phyloP scores from a whole-genome alignment of 2,113 vertebrate genomes.

The Cephalopholis sonnerati region DNA sequence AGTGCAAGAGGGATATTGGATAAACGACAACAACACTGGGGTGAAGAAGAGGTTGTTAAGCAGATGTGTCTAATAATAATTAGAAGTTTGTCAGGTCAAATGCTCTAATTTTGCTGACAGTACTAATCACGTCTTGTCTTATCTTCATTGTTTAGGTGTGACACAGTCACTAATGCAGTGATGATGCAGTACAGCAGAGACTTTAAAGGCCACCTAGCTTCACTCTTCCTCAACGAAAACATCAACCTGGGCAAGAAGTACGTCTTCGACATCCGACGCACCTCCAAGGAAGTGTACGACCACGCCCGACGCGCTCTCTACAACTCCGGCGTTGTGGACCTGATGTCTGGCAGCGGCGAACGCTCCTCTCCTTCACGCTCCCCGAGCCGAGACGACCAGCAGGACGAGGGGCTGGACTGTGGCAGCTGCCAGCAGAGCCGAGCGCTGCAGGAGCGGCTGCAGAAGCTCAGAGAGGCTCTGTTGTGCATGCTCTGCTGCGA shows the following conservation, averaged over 20 bases:
- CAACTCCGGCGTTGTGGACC: slow-evolving; percentile 93
- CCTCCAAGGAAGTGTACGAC: slow-evolving; percentile 98
- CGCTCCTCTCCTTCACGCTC: slow-evolving; percentile 88
- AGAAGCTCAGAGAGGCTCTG: slow-evolving; percentile 94
- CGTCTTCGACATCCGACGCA: slow-evolving; percentile 96
- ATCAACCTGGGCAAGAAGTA: slow-evolving; percentile 99
- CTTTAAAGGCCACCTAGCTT: slow-evolving; percentile 96
- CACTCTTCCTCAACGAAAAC: slow-evolving; percentile 97
- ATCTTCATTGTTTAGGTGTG: slow-evolving; percentile 86
- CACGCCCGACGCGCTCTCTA: slow-evolving; percentile 94
- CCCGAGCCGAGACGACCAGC: slow-evolving; percentile 80
- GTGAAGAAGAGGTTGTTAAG: no score
- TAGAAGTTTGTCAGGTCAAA: neutral
- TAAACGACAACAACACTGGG: neutral
- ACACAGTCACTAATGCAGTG: slow-evolving; percentile 96
- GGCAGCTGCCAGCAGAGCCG: slow-evolving; percentile 92
- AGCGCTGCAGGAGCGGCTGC: slow-evolving; percentile 91
- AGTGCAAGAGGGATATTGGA: neutral
- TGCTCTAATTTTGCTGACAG: neutral
- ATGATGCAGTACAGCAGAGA: slow-evolving; percentile 99
- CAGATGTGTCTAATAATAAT: neutral
- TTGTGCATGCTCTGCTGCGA: slow-evolving; percentile 97
- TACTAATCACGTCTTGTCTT: neutral
- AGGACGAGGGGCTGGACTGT: slow-evolving; percentile 86
- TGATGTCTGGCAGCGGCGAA: slow-evolving; percentile 84